These are phyloP conservation scores for Megalurothrips usitatus DNA, from an alignment of 2,888 invertebrate genomes.

Conservation along the genomic window DNA sequence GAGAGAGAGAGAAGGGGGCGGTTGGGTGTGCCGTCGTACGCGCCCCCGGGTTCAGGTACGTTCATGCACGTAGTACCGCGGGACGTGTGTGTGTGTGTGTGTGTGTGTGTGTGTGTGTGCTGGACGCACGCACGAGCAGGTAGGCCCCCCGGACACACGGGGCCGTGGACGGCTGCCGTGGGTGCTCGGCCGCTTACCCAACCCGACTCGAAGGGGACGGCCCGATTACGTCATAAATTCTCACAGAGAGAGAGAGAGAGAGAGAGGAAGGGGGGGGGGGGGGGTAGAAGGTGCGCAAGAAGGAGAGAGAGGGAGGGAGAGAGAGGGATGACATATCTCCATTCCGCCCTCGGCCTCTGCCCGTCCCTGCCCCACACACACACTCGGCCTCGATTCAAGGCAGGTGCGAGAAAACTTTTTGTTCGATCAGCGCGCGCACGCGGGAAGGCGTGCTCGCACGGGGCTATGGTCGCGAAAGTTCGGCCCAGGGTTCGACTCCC, in stretches of 20 bases:
- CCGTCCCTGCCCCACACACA: neutral
- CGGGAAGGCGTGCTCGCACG: neutral
- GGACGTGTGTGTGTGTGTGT: too few relatives aligned
- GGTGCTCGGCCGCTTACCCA: too few relatives aligned
- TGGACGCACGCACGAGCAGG: too few relatives aligned
- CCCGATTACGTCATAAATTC: conserved; percentile 17
- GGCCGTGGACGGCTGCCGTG: too few relatives aligned
- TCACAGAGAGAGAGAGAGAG: neutral
- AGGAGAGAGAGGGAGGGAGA: neutral
- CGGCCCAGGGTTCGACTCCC: neutral
- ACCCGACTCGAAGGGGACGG: neutral
- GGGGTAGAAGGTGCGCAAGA: too few relatives aligned
- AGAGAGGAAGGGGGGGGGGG: neutral
- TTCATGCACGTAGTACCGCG: too few relatives aligned
- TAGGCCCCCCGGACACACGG: too few relatives aligned
- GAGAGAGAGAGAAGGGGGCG: too few relatives aligned
- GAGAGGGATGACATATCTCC: neutral
- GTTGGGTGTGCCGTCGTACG: too few relatives aligned
- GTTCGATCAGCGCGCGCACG: neutral
- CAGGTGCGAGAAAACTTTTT: conserved; percentile 21
- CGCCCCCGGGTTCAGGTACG: too few relatives aligned
- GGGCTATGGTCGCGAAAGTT: neutral
- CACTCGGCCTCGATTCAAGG: neutral
- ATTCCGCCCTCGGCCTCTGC: neutral
- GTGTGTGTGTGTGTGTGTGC: too few relatives aligned